phyloP scores from a whole-genome alignment of 2,888 invertebrate species.

The Agrochola litura region DNA sequence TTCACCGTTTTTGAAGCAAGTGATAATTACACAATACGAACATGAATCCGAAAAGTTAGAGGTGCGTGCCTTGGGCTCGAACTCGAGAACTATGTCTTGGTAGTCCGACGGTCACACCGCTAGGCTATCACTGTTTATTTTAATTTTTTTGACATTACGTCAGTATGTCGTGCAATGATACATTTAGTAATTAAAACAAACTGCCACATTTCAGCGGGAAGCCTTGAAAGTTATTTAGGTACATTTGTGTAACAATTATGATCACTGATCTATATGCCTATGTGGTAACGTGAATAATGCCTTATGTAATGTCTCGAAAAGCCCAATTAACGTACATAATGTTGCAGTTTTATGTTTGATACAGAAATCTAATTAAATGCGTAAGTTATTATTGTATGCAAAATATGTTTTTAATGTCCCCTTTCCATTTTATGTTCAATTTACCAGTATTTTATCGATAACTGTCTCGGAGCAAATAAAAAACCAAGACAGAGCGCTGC shows the following conservation, averaged over 20 bases:
- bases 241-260: constrained; percentile 9
- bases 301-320: constrained; percentile 19
- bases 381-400: constrained; percentile 4
- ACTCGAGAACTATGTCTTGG: too few relatives aligned
- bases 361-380: not conserved
- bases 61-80: too few relatives aligned
- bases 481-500: too few relatives aligned
- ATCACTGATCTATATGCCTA: constrained; percentile 7
- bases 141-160: not conserved
- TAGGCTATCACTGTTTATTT: too few relatives aligned
- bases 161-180: not conserved
- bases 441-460: not conserved
- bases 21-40: too few relatives aligned
- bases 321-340: constrained; percentile 1
- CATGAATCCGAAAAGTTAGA: too few relatives aligned
- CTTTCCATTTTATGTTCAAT: not conserved
- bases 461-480: not conserved
- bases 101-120: too few relatives aligned
- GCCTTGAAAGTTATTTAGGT: constrained; percentile 4
- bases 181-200: not conserved
- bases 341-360: constrained; percentile 19
- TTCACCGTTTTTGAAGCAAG: too few relatives aligned
- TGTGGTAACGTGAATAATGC: not conserved
- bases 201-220: not conserved
- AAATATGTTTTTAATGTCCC: not conserved